Base-by-base conservation (phyloP, 2,113 vertebrate genomes). In the Microcebus ravelobensis region DNA sequence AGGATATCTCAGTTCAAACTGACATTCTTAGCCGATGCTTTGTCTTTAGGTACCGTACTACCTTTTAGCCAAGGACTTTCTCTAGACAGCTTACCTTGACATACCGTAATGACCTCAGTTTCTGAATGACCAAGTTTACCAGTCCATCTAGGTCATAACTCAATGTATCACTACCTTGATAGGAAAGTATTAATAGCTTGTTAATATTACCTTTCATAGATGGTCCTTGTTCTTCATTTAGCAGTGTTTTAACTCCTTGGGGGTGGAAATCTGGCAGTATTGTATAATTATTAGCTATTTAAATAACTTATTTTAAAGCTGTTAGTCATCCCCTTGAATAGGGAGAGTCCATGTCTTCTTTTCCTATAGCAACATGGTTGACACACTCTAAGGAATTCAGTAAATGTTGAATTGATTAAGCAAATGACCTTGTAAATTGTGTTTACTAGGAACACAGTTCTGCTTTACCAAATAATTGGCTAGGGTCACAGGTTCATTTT, bases 161-260 rank as follows among this genome's bases (percentile, higher is more conserved):
- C 45, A 77, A 48, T 2, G 17, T 84, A 15, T 85, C 39, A 90
- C 6, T 31, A 17, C 73, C 82, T 91, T 84, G 50, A 68, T 84
- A 71, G 87, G 52, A 90, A 92, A 94, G 25, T 93, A 55, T 55
- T 55, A 55, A 55, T 18, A 88, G 52, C 17, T 95, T 93, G 65
- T 82, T 87, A 45, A 42, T 76, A 92, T 70, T 90, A 81, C 20
- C 17, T 93, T 50, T 89, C n/a, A 23, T 90, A 77, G 20, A n/a
- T 82, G 55, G 14, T 42, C 29, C 36, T 10, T 63, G 6, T 93
- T 70, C 70, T 13, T 86, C 15, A 73, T 71, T 93, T 87, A 83
- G 18, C 17, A 91, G 55, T 68, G 15, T 74, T 90, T n/a, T 80
- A 92, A 74, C 29, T 89, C 20, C 25, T 55, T 52, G 4, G 87